phyloP scores from a whole-genome alignment of 2,888 invertebrate species.

The Oscheius onirici region DNA sequence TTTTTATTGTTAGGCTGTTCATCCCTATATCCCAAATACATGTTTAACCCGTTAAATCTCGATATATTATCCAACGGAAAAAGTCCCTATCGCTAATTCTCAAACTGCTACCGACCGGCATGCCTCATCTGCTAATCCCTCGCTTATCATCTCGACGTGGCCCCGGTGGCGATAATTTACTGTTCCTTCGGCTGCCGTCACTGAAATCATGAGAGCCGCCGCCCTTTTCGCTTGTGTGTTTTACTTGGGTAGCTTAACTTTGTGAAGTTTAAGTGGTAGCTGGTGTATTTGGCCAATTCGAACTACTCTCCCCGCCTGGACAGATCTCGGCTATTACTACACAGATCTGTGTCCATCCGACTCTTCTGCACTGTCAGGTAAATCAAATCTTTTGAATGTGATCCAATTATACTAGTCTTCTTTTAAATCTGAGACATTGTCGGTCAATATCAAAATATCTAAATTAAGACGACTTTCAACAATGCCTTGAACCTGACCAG shows the following conservation, averaged over 20 bases:
- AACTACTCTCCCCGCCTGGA: neutral
- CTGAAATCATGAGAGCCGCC: conserved; percentile 24
- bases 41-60: neutral
- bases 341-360: conserved; percentile 7
- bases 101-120: conserved; percentile 12
- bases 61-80: no score
- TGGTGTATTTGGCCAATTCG: conserved; percentile 4
- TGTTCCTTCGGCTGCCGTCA: conserved; percentile 15
- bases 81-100: neutral
- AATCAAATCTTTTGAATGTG: neutral
- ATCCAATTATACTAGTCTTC: no score
- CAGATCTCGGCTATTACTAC: neutral
- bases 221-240: conserved; percentile 28
- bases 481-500: conserved; percentile 38
- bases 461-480: conserved; percentile 38
- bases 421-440: no score
- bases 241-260: neutral
- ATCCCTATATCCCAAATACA: neutral
- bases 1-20: neutral
- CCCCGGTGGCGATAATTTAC: conserved; percentile 23
- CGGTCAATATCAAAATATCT: no score
- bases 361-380: conserved; percentile 13
- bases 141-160: conserved; percentile 23
- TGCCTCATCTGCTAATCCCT: neutral
- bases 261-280: neutral